A percentile compares a stretch with the other conserved stretches of the same genome.
phyloP scores from a whole-genome alignment of 2,888 invertebrate species.

The Aphidoletes aphidimyza region DNA sequence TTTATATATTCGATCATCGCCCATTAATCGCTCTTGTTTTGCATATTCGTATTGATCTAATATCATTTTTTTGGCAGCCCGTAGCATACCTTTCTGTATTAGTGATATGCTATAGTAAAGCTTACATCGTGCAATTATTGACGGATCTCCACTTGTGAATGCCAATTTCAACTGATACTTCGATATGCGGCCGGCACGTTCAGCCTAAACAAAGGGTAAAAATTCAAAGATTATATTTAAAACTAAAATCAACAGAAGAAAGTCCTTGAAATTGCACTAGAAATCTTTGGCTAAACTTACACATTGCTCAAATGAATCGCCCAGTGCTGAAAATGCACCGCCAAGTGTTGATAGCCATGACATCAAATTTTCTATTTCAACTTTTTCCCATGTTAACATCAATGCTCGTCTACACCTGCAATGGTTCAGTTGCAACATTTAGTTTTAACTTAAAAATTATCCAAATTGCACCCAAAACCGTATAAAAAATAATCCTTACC shows the following conservation, averaged over 20 bases:
- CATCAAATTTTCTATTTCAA: constrained; percentile 85
- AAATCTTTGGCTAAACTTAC: too few species aligned
- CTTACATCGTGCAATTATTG: constrained; percentile 82
- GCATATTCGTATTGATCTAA: constrained; percentile 69
- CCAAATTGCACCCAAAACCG: not conserved
- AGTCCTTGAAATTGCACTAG: too few species aligned
- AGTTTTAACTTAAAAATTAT: too few species aligned
- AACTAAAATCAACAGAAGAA: too few species aligned
- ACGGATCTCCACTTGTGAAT: constrained; percentile 82
- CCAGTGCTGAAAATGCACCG: constrained; percentile 94
- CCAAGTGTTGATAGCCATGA: constrained; percentile 97
- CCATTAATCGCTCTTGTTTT: constrained; percentile 60
- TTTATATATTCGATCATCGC: constrained; percentile 74
- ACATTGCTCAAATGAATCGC: constrained; percentile 84
- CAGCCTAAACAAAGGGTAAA: constrained; percentile 72
- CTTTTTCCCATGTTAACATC: constrained; percentile 70
- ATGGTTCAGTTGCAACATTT: too few species aligned
- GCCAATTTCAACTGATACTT: constrained; percentile 84
- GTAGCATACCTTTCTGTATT: constrained; percentile 82
- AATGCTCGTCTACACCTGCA: constrained; percentile 69
- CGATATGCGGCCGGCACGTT: constrained; percentile 89
- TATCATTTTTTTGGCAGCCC: constrained; percentile 73
- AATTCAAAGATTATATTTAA: not conserved
- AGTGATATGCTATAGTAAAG: constrained; percentile 88
- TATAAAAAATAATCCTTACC: constrained; percentile 14